Evolutionary conservation across 2,888 invertebrate species (phyloP).

Genomic region (Polietes domitor): DNA sequence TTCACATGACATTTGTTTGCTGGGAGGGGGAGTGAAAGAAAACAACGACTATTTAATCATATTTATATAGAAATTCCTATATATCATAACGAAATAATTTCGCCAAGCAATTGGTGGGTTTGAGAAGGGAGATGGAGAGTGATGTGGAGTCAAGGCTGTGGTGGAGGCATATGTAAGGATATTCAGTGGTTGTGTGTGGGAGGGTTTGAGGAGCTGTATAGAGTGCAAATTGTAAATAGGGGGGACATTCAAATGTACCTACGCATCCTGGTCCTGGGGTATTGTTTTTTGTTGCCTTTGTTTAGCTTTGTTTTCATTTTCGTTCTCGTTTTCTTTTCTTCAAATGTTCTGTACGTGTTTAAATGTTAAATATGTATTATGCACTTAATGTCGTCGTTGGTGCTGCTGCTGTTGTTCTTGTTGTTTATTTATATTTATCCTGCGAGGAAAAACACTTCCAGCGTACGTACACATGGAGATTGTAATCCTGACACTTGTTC

Average conservation of each 20-base stretch:
- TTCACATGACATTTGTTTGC: neutral
- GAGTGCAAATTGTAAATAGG: neutral
- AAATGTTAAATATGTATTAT: slow-evolving; percentile 46
- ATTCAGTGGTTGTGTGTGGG: too few species aligned
- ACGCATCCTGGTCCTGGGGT: neutral
- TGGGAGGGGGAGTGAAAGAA: neutral
- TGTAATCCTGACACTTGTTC: slow-evolving; percentile 55
- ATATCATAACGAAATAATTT: neutral
- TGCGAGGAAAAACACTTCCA: neutral
- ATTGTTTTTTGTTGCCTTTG: slow-evolving; percentile 2
- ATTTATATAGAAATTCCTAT: neutral
- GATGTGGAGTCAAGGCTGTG: neutral
- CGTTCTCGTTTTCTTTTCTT: neutral
- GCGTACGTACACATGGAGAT: neutral
- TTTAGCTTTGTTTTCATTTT: too few species aligned
- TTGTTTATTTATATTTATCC: slow-evolving; percentile 27
- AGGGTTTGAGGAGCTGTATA: too few species aligned
- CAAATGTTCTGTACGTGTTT: slow-evolving; percentile 41
- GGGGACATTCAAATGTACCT: neutral
- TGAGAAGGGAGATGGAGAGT: neutral
- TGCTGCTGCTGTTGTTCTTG: slow-evolving; percentile 9
- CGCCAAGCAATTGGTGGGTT: too few species aligned
- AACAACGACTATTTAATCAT: neutral
- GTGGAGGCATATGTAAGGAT: neutral
- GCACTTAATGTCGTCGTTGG: slow-evolving; percentile 38